phyloP scores from a whole-genome alignment of 1,140 invertebrate genomes.

The Caenorhabditis tropicalis region DNA sequence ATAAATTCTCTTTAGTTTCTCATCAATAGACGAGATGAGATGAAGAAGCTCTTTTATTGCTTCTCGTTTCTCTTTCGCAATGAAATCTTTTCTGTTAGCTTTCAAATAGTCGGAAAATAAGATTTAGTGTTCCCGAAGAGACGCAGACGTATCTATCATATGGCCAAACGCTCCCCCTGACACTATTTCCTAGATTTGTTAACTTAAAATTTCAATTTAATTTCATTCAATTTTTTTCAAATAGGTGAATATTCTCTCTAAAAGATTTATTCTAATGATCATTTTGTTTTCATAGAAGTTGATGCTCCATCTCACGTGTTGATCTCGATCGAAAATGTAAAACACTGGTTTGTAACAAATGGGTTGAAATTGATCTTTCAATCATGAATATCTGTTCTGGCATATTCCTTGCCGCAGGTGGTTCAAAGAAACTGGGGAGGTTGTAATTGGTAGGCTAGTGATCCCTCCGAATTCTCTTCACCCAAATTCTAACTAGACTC shows the following conservation, averaged over 20 bases:
- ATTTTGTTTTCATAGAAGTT: no score
- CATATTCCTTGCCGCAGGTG: neutral
- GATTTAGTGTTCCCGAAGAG: neutral
- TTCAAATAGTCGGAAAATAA: neutral
- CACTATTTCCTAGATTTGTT: neutral
- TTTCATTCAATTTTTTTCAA: no score
- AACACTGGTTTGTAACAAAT: no score
- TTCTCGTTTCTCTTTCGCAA: conserved; percentile 6
- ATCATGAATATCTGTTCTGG: neutral
- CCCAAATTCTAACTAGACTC: conserved; percentile 8
- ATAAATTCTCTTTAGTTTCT: neutral
- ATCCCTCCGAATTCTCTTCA: neutral
- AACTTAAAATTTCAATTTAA: neutral
- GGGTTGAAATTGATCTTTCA: no score
- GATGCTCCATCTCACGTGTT: no score
- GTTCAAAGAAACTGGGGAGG: neutral
- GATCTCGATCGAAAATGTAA: no score
- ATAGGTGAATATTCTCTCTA: no score
- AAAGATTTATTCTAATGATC: no score
- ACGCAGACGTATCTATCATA: neutral
- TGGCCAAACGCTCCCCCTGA: neutral
- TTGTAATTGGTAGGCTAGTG: neutral
- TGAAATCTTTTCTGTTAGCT: neutral
- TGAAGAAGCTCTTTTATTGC: neutral
- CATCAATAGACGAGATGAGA: neutral